Percentiles rank a stretch among this genome's conserved stretches.
phyloP scores from a whole-genome alignment of 2,113 vertebrate genomes.

The Leptobrachium leishanense region DNA sequence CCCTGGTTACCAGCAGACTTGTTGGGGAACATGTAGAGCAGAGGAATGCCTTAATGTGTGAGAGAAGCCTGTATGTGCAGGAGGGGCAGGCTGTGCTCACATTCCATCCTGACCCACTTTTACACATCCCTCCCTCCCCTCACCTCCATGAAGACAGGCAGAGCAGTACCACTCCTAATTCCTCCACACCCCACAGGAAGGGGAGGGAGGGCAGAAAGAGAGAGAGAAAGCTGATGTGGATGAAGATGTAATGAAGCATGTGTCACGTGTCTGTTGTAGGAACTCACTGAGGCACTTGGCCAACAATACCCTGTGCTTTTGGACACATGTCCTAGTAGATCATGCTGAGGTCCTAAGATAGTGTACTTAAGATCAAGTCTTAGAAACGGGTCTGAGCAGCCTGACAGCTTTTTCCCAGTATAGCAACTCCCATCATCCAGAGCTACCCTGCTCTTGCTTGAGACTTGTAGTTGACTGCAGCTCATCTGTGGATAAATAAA shows the following conservation, averaged over 20 bases:
- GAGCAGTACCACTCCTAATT: slow-evolving; percentile 51
- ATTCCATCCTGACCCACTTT: slow-evolving; percentile 79
- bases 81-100: slow-evolving; percentile 73
- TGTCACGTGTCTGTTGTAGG: not conserved
- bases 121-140: slow-evolving; percentile 62
- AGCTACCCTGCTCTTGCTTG: no score
- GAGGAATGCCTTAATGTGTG: slow-evolving; percentile 59
- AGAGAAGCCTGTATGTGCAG: slow-evolving; percentile 58
- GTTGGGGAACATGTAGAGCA: slow-evolving; percentile 65
- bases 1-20: slow-evolving; percentile 67
- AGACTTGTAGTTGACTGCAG: no score
- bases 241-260: not conserved
- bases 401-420: not conserved
- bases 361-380: not conserved
- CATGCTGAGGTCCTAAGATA: not conserved
- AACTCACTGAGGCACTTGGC: not conserved
- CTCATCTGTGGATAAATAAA: no score
- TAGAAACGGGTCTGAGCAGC: not conserved
- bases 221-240: not conserved
- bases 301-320: not conserved
- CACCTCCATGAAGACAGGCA: slow-evolving; percentile 51
- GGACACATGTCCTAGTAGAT: not conserved
- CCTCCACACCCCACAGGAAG: slow-evolving; percentile 45
- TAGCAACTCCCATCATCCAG: no score
- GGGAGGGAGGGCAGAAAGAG: slow-evolving; percentile 33